A percentile compares a stretch with the other conserved stretches of the same genome.
These are phyloP conservation scores for Eclectus roratus DNA, from an alignment of 2,113 vertebrate species.

Conservation along the genomic window DNA sequence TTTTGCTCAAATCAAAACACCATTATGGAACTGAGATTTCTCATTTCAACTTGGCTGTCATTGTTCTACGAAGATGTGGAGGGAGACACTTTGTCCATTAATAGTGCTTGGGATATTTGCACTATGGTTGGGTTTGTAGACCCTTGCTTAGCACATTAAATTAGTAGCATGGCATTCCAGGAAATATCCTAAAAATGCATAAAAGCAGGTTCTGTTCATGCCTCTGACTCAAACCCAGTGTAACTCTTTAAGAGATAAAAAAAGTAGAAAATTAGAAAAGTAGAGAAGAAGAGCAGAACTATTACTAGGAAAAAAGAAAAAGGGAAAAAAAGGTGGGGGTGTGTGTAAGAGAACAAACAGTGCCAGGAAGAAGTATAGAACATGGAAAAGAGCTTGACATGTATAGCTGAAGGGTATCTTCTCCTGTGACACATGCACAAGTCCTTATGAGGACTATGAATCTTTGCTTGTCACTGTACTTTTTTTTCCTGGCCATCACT, in stretches of 20 bases:
- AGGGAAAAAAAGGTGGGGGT: neutral
- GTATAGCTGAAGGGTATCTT: neutral
- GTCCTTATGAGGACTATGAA: neutral
- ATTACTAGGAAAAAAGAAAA: neutral
- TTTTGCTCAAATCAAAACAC: neutral
- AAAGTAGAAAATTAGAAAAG: neutral
- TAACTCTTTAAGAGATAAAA: neutral
- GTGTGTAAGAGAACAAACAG: neutral
- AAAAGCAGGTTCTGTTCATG: neutral
- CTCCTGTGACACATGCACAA: neutral
- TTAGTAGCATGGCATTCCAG: neutral
- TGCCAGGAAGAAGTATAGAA: neutral
- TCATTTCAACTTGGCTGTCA: neutral
- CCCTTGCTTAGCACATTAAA: neutral
- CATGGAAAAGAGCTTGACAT: neutral
- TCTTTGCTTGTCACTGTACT: neutral
- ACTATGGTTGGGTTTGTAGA: neutral
- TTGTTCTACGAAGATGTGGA: neutral
- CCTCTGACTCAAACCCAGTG: neutral
- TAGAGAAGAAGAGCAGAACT: neutral
- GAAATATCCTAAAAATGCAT: neutral
- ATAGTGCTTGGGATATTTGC: neutral
- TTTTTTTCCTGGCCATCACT: neutral
- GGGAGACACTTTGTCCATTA: neutral
- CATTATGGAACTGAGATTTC: neutral